These are phyloP conservation scores for Typhlomys cinereus DNA, from an alignment of 2,113 vertebrate species.

Conservation along the genomic window DNA sequence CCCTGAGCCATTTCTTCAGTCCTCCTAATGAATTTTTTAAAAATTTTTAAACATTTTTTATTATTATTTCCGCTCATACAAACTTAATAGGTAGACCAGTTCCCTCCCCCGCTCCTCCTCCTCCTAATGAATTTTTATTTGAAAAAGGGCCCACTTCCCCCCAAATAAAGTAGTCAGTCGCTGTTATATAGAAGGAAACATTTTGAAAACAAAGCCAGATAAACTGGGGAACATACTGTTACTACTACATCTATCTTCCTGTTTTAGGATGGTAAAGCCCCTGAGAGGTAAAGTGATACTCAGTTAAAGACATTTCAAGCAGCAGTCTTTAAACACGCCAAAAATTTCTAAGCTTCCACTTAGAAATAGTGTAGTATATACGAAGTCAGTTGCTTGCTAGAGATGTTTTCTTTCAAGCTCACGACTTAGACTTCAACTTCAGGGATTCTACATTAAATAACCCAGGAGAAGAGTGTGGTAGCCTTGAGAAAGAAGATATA, in stretches of 20 bases:
- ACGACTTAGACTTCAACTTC: background rate
- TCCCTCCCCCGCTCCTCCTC: no score
- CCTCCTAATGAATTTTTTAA: no score
- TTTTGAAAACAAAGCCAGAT: constrained; percentile 5
- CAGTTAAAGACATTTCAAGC: background rate
- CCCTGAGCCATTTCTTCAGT: no score
- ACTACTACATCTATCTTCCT: background rate
- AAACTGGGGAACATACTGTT: background rate
- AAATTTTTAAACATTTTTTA: no score
- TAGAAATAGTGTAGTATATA: background rate
- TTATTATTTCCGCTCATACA: no score
- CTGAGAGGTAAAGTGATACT: background rate
- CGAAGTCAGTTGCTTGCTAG: background rate
- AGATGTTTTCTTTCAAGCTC: background rate
- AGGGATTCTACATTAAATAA: constrained; percentile 9
- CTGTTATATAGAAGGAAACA: background rate
- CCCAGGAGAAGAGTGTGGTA: background rate
- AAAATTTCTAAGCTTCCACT: background rate
- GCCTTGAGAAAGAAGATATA: background rate
- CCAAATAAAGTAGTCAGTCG: background rate
- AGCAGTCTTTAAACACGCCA: background rate
- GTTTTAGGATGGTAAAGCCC: background rate
- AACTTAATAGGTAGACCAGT: no score
- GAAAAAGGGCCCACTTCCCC: background rate
- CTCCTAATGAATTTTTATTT: constrained; percentile 35